Conservation (phyloP, 2,888 invertebrate genomes). For the Microchrysa polita region DNA sequence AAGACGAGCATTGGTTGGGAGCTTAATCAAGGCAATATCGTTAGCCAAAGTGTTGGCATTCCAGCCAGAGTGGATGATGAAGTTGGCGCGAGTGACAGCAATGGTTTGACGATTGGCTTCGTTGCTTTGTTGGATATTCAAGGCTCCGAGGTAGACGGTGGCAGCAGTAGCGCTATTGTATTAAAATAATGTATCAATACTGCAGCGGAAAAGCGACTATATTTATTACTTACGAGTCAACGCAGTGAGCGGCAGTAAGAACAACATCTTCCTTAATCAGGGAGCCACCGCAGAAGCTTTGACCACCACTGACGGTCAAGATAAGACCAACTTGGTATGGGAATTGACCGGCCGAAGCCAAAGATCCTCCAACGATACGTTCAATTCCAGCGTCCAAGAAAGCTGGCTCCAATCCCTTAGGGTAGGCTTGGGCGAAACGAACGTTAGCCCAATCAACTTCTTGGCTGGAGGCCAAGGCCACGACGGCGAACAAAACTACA, state of each 20-base stretch:
- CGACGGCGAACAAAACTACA: conserved; percentile 25
- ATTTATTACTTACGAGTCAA: conserved; percentile 17
- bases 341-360: conserved; percentile 17
- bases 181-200: background rate
- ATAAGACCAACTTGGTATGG: conserved; percentile 39
- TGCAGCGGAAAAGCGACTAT: background rate
- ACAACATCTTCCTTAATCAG: conserved; percentile 20
- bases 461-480: background rate
- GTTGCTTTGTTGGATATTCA: conserved; percentile 6
- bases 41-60: background rate
- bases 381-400: background rate
- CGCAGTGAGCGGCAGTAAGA: conserved; percentile 41
- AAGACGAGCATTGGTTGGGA: conserved; percentile 31
- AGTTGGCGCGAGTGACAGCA: background rate
- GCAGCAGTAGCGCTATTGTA: background rate
- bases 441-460: conserved; percentile 17
- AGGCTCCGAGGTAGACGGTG: conserved; percentile 21
- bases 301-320: background rate
- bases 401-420: background rate
- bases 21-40: conserved; percentile 34
- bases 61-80: conserved; percentile 31
- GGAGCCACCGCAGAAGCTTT: conserved; percentile 38
- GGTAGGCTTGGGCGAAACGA: background rate
- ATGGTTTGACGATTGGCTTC: conserved; percentile 25
- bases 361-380: conserved; percentile 37